Conservation (phyloP, 2,888 invertebrate genomes). For the Lutraria lutraria region DNA sequence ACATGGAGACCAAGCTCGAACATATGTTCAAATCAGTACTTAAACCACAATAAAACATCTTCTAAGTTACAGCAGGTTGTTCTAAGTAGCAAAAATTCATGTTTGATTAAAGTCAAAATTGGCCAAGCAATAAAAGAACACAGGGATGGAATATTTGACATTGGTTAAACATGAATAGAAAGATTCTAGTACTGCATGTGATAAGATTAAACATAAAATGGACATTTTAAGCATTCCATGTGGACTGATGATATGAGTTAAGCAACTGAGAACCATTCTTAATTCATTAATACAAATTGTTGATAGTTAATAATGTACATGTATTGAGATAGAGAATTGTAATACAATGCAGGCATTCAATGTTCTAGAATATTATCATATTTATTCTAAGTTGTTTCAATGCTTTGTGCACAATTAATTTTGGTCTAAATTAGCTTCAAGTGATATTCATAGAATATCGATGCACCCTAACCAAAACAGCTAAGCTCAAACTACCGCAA, state of each 20-base stretch:
- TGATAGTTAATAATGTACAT: no score
- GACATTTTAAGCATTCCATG: no score
- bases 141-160: conserved; percentile 8
- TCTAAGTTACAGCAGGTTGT: background rate
- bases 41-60: background rate
- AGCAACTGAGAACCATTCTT: no score
- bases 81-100: background rate
- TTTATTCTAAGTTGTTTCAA: no score
- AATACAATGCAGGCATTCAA: no score
- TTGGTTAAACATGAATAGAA: background rate
- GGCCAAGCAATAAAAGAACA: conserved; percentile 1
- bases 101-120: background rate
- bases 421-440: no score
- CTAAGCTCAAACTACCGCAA: background rate
- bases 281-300: no score
- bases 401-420: no score
- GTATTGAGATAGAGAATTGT: no score
- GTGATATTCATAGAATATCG: no score
- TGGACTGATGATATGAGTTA: no score
- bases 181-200: background rate
- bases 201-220: background rate
- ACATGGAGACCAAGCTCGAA: background rate
- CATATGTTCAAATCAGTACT: background rate
- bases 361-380: no score
- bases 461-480: background rate